Base-by-base conservation (phyloP, 2,113 vertebrate genomes). In the Apistogramma diplotaenia region DNA sequence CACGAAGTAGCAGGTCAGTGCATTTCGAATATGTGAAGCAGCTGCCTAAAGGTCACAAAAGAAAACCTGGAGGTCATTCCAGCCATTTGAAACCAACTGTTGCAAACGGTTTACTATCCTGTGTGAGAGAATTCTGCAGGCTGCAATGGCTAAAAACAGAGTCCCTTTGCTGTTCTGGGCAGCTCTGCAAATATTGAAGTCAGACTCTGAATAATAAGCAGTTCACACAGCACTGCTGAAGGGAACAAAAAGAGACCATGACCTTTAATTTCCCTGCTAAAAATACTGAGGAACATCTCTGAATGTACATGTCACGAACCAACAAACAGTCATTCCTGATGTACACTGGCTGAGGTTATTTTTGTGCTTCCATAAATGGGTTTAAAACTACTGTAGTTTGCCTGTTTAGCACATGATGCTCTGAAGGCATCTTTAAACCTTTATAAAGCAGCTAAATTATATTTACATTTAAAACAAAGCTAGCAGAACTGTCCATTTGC, bases 111-210 rank as follows among this genome's bases (percentile, higher is more conserved):
- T 65, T 49, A 16, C 5, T 81, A 31, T 49, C 31, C 4, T 1
- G 37, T 25, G 55, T 2, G 9, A 33, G 49, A 79, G 75, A 27
- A 59, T 67, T 59, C 31, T 56, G 74, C n/a, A 29, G 55, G n/a
- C 23, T n/a, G 3, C 6, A 27, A 67, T 55, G 74, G 65, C 43
- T 4, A 43, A 27, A 49, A 43, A 62, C 57, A 60, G 67, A 82
- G 65, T 51, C 31, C 21, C 78, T 82, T 54, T 55, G 51, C 74
- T 72, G 81, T 79, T 79, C 56, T 82, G 82, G 31, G 65, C 56
- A 70, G 37, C 10, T 85, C 31, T 71, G 55, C 67, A 85, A 87
- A 85, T 82, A 84, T 71, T 58, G 67, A 58, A 72, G 78, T 76
- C 76, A 62, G 72, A 76, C 70, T 55, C 54, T 70, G 12, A 81